Evolutionary conservation across 2,888 invertebrate species (phyloP).

Genomic region (Branchipolynoe longqiensis): DNA sequence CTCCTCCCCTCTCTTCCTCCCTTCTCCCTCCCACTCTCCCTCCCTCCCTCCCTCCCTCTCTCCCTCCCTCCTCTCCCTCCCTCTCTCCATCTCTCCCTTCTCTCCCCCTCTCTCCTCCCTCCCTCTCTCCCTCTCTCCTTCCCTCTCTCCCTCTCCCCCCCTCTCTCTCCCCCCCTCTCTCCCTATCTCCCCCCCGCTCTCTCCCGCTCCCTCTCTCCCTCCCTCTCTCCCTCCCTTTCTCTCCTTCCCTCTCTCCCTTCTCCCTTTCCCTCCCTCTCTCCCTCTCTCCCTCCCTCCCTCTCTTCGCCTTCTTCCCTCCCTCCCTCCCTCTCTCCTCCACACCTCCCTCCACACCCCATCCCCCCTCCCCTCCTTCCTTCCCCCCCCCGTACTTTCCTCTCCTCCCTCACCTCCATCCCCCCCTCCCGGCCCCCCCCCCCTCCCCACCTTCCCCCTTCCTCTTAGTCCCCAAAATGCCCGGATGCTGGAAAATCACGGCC

Average conservation of each 20-base stretch:
- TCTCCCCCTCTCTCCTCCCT: background rate
- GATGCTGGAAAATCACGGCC: too few species aligned
- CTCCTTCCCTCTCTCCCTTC: background rate
- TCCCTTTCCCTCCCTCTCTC: background rate
- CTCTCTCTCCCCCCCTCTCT: background rate
- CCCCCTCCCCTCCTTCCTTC: background rate
- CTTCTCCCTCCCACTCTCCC: background rate
- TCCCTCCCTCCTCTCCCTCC: background rate
- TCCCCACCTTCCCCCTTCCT: background rate
- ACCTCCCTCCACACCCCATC: background rate
- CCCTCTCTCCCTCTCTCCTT: background rate
- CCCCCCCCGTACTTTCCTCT: background rate
- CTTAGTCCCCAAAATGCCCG: background rate
- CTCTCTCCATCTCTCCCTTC: background rate
- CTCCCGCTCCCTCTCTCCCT: background rate
- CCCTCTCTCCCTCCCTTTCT: background rate
- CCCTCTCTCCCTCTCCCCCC: background rate
- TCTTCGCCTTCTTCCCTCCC: background rate
- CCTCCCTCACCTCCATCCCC: background rate
- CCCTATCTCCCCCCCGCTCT: background rate
- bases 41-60: background rate
- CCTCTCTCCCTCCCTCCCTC: background rate
- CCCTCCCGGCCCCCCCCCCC: background rate
- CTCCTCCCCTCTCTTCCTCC: background rate
- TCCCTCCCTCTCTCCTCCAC: background rate